A percentile compares a stretch with the other conserved stretches of the same genome.
Conservation (phyloP, 1,140 invertebrate genomes). For the Laodelphax striatellus region DNA sequence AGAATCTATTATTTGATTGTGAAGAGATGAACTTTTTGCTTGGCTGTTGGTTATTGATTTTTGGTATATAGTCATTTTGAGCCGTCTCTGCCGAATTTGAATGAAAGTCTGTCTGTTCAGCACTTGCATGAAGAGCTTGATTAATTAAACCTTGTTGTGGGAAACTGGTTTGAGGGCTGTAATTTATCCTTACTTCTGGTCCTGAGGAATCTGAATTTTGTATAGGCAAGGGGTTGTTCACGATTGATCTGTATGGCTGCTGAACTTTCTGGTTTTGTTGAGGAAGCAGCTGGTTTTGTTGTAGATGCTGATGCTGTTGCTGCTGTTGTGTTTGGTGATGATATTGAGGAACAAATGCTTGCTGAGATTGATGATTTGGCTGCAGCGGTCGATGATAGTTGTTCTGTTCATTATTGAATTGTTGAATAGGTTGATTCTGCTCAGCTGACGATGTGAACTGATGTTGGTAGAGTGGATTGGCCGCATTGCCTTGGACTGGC, state of each 20-base stretch:
- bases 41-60: too few species aligned
- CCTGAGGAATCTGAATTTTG: neutral
- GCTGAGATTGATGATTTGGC: constrained; percentile 4
- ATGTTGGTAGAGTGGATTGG: neutral
- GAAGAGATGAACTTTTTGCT: too few species aligned
- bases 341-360: constrained; percentile 5
- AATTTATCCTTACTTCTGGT: neutral
- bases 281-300: constrained; percentile 5
- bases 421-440: neutral
- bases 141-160: too few species aligned
- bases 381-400: neutral
- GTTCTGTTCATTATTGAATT: neutral
- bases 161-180: too few species aligned
- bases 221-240: neutral
- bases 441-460: neutral
- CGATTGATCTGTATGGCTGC: neutral
- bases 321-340: constrained; percentile 7
- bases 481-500: neutral
- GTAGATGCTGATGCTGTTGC: constrained; percentile 2
- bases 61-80: too few species aligned
- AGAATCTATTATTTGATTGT: too few species aligned
- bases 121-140: too few species aligned
- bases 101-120: too few species aligned
- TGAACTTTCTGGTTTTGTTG: neutral
- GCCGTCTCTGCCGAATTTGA: too few species aligned